A percentile compares a stretch with the other conserved stretches of the same genome.
phyloP scores from a whole-genome alignment of 1,140 invertebrate genomes.

The Hylaeus anthracinus region DNA sequence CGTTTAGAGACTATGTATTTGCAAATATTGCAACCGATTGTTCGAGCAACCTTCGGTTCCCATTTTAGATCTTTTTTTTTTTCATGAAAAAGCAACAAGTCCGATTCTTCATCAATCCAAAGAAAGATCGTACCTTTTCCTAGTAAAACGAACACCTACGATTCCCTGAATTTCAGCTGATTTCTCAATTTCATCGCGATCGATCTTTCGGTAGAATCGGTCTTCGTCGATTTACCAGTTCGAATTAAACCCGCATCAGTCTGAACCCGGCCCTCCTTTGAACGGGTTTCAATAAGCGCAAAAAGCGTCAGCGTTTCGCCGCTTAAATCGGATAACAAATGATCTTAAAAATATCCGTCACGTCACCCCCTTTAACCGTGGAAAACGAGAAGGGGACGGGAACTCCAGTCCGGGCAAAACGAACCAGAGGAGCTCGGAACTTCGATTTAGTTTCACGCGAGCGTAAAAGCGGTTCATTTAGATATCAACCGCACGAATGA shows the following conservation, averaged over 20 bases:
- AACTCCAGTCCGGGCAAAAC: background rate
- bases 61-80: no score
- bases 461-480: slow-evolving; percentile 19
- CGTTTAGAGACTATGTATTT: no score
- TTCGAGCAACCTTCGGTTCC: no score
- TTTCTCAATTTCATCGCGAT: background rate
- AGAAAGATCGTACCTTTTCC: no score
- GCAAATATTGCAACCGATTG: no score
- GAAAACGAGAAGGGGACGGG: background rate
- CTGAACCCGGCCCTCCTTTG: background rate
- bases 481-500: slow-evolving; percentile 15
- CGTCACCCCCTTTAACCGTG: background rate
- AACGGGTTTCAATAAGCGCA: background rate
- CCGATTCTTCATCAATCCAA: no score
- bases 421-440: background rate
- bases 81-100: no score
- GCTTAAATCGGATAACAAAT: slow-evolving; percentile 27
- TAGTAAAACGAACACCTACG: no score
- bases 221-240: background rate
- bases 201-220: background rate
- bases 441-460: slow-evolving; percentile 1
- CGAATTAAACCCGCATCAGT: background rate
- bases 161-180: no score
- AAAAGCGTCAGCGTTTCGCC: slow-evolving; percentile 14
- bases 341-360: slow-evolving; percentile 34